Percentiles rank a stretch among this genome's conserved stretches.
These are phyloP conservation scores for Dicyrtomina minuta DNA, from an alignment of 2,888 invertebrate species.

Conservation along the genomic window DNA sequence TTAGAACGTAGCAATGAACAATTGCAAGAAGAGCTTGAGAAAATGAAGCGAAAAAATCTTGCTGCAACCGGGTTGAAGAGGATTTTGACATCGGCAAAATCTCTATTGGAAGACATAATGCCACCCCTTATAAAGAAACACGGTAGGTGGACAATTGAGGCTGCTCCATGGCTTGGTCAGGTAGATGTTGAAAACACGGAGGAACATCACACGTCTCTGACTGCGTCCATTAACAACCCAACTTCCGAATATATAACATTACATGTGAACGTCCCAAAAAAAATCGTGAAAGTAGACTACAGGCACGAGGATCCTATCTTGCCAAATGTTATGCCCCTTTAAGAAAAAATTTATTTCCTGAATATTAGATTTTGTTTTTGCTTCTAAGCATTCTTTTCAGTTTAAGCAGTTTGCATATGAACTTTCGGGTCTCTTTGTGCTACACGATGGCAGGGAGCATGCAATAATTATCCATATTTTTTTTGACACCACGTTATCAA, in stretches of 20 bases:
- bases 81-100: neutral
- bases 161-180: slow-evolving; percentile 12
- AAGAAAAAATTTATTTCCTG: neutral
- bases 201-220: neutral
- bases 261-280: neutral
- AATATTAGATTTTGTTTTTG: neutral
- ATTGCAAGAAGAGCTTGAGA: neutral
- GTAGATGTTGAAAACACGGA: neutral
- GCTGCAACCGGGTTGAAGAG: slow-evolving; percentile 7
- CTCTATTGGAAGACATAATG: slow-evolving; percentile 18
- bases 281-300: slow-evolving; percentile 11
- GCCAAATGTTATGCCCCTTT: neutral
- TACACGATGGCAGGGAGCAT: no score
- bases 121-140: slow-evolving; percentile 1
- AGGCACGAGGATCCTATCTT: slow-evolving; percentile 9
- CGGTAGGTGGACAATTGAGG: slow-evolving; percentile 8
- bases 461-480: no score
- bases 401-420: no score
- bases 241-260: slow-evolving; percentile 19
- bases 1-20: neutral
- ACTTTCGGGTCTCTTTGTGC: no score
- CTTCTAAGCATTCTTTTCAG: no score
- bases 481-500: no score
- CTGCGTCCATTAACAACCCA: neutral
- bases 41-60: neutral